Percentiles rank a stretch among this genome's conserved stretches.
Conservation (phyloP, 2,113 vertebrate species). For the Ramphastos sulfuratus region DNA sequence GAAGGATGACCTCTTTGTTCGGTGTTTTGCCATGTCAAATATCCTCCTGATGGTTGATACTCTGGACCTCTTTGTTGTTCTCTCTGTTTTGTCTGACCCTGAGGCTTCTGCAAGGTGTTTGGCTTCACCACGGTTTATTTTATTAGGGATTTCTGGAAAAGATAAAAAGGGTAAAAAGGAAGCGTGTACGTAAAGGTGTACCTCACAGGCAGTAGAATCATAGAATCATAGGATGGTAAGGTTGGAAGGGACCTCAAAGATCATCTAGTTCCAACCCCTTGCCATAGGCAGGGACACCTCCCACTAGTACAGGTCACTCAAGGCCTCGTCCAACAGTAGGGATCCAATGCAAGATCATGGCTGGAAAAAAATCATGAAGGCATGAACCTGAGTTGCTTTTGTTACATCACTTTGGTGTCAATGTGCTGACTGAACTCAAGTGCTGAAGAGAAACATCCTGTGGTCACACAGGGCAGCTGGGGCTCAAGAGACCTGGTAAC, state of each 20-base stretch:
- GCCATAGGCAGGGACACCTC: too few relatives aligned
- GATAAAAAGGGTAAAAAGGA: not conserved
- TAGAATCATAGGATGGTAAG: too few relatives aligned
- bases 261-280: too few relatives aligned
- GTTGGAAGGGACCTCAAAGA: too few relatives aligned
- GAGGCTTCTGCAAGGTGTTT: constrained; percentile 61
- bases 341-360: not conserved
- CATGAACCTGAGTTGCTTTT: not conserved
- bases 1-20: constrained; percentile 84
- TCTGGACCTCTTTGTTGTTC: constrained; percentile 69
- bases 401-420: not conserved
- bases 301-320: too few relatives aligned
- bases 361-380: not conserved
- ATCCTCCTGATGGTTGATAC: constrained; percentile 73
- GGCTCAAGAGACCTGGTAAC: not conserved
- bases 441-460: not conserved
- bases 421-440: not conserved
- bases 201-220: too few relatives aligned
- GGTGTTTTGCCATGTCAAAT: constrained; percentile 74
- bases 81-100: constrained; percentile 64
- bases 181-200: not conserved
- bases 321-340: too few relatives aligned
- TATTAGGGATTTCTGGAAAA: constrained; percentile 69
- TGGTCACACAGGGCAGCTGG: not conserved
- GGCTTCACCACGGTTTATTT: constrained; percentile 69